phyloP scores from a whole-genome alignment of 2,797 vertebrate genomes.

The Sebastes reedi region DNA sequence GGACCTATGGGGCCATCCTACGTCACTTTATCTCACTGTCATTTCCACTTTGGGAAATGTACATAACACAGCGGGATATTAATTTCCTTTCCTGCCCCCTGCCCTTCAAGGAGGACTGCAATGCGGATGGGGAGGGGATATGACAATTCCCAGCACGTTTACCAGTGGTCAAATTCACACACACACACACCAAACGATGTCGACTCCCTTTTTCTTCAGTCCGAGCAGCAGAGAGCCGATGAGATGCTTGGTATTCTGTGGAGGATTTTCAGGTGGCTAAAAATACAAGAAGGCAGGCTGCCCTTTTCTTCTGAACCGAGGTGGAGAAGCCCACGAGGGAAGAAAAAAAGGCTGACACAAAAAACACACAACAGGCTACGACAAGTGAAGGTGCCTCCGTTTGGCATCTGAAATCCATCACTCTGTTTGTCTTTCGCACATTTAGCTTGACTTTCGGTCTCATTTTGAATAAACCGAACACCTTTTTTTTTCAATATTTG shows the following conservation, averaged over 20 bases:
- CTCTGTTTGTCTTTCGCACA: no score
- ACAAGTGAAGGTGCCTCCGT: constrained; percentile 34
- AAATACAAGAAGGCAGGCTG: constrained; percentile 65
- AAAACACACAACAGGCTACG: constrained; percentile 27
- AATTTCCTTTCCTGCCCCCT: constrained; percentile 55
- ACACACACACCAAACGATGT: background rate
- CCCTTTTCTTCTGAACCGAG: constrained; percentile 56
- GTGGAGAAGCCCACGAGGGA: constrained; percentile 54
- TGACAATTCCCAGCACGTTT: constrained; percentile 74
- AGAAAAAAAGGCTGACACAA: constrained; percentile 15
- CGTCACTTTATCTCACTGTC: constrained; percentile 58
- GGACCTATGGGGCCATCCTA: constrained; percentile 22
- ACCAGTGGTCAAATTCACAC: constrained; percentile 55
- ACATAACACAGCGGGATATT: constrained; percentile 60
- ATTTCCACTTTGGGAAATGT: constrained; percentile 67
- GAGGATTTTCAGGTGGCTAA: constrained; percentile 66
- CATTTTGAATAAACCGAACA: background rate
- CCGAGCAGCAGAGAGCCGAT: constrained; percentile 22
- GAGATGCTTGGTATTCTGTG: constrained; percentile 71
- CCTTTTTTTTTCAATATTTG: no score
- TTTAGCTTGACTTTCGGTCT: background rate
- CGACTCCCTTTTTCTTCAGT: constrained; percentile 20
- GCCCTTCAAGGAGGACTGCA: constrained; percentile 63
- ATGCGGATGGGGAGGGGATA: constrained; percentile 61
- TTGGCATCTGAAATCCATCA: constrained; percentile 1